Evolutionary conservation across 2,888 invertebrate genomes (phyloP).

Genomic region (Apamea sordens): DNA sequence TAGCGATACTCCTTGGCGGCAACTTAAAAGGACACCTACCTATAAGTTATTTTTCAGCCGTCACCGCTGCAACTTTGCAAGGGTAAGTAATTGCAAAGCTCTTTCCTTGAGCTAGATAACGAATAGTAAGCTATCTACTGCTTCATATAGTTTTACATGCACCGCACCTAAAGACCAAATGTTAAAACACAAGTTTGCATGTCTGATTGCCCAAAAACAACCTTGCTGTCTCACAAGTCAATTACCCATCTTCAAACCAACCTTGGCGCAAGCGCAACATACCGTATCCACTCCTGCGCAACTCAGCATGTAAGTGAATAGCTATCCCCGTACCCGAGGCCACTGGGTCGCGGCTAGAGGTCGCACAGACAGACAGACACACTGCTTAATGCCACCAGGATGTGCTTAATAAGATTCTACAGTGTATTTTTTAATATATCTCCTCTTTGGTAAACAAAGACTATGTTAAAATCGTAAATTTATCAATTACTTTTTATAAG

Average conservation of each 20-base stretch:
- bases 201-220: conserved; percentile 3
- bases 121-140: not conserved
- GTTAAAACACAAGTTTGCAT: not conserved
- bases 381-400: conserved; percentile 68
- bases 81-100: not conserved
- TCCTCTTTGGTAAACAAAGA: not conserved
- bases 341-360: conserved; percentile 82
- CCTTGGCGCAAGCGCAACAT: conserved; percentile 44
- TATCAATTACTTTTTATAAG: not conserved
- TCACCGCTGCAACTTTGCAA: no score
- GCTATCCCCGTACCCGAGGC: conserved; percentile 78
- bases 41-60: not conserved
- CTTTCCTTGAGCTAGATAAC: not conserved
- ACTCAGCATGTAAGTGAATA: conserved; percentile 73
- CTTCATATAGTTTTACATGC: not conserved
- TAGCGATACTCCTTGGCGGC: not conserved
- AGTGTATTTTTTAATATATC: not conserved
- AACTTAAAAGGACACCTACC: no score
- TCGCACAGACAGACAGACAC: conserved; percentile 75
- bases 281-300: conserved; percentile 65
- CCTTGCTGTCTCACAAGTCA: conserved; percentile 10
- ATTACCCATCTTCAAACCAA: conserved; percentile 11
- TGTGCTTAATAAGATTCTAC: conserved; percentile 58
- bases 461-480: not conserved
- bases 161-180: not conserved